Base-by-base conservation (phyloP, 2,888 invertebrate genomes). In the Xylota sylvarum region DNA sequence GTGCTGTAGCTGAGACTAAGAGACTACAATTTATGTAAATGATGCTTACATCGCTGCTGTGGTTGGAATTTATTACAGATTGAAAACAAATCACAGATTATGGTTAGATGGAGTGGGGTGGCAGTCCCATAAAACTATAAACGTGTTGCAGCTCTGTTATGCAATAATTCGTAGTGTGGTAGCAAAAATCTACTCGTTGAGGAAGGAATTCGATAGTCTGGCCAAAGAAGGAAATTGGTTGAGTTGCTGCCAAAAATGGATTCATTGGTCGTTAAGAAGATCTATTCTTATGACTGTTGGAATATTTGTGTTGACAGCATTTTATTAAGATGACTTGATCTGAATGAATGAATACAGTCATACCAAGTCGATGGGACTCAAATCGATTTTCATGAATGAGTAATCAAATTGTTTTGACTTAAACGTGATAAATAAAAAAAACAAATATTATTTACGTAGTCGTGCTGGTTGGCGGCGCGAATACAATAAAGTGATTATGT, bases 371-470 rank as follows among this genome's bases (percentile, higher is more conserved):
- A 9, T n/a, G 30, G 27, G 14, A 23, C 14, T 14, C 46, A 30
- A 56, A 60, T 60, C 52, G 50, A 73, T 62, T 62, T 73, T 62
- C 40, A 73, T 40, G 52, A 52, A 50, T 62, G 50, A 62, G 73
- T 43, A 30, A 74, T 74, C 52, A 55, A 64, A 64, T 74, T 52
- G 62, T 52, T 43, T 37, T 32, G 62, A 23, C 12, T 12, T 32
- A 30, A 74, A 52, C 74, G 74, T 74, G 64, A 74, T 52, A 35
- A 19, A 37, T 74, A 52, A 62, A 19, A n/a, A n/a, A n/a, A n/a
- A n/a, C n/a, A n/a, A 52, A 55, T 40, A 62, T 50, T 65, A 14
- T 35, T n/a, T 50, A 80, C 40, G 69, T 56, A 48, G 64, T 77
- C 77, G 82, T 77, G 60, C 23, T 32, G 32, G 14, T 14, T 14